Base-by-base conservation (phyloP, 2,888 invertebrate genomes). In the Melanostoma scalare region DNA sequence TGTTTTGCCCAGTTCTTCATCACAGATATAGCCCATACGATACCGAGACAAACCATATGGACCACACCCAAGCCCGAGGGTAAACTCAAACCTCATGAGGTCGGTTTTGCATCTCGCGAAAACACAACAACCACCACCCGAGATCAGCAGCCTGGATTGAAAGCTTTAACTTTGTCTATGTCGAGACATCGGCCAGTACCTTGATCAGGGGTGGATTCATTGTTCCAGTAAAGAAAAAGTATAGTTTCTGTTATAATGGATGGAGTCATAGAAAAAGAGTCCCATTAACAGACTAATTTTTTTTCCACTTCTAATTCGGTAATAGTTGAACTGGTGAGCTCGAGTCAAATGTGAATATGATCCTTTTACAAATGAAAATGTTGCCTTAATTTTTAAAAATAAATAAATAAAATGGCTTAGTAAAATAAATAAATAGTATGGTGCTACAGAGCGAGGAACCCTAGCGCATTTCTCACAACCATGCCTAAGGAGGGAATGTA, bases 1-100 rank as follows among this genome's bases (percentile, higher is more conserved):
- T 79, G 79, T 72, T 79, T 71, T 75, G 79, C 65, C 71, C 61
- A 74, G 74, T 63, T 69, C 84, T 84, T 84, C 84, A 75, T 61
- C 58, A 61, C 71, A 75, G 71, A 84, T 78, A 84, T 78, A 75
- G 65, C 74, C 78, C 79, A 84, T 79, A 84, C 79, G 79, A 75
- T 78, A 79, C 58, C 55, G 73, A 76, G 81, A 77, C 78, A 86
- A 20, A 73, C 79, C 82, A 84, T 85, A 79, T 80, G 85, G 85
- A 81, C 86, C 86, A 86, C 86, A 86, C 86, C 86, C 86, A 86
- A 85, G 86, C 86, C 86, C 68, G 76, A 80, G 85, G 86, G 85
- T 81, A 86, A 85, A 86, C 85, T 85, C 72, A 85, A 85, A 85
- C 86, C 84, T 84, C 86, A 86, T 85, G 86, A 84, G 84, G 86